Percentiles rank a stretch among this genome's conserved stretches.
These are phyloP conservation scores for Lonchura striata DNA, from an alignment of 2,113 vertebrate species.

Conservation along the genomic window DNA sequence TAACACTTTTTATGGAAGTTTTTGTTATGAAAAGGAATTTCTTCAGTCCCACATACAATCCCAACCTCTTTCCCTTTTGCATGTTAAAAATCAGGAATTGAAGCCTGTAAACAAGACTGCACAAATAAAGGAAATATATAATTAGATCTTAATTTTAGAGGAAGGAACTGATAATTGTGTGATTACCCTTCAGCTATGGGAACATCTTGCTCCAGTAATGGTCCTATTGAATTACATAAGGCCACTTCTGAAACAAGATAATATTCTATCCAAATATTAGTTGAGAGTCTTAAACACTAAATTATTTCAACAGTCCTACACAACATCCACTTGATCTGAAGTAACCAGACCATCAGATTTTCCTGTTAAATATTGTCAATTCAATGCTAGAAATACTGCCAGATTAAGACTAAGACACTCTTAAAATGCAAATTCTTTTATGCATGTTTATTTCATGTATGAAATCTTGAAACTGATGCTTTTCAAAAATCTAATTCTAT, in stretches of 20 bases:
- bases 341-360: background rate
- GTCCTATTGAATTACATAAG: background rate
- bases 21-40: background rate
- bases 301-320: background rate
- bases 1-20: background rate
- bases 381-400: background rate
- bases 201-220: slow-evolving; percentile 15
- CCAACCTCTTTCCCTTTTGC: background rate
- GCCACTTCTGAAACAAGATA: background rate
- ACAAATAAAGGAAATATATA: slow-evolving; percentile 27
- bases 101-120: background rate
- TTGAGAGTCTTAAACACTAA: background rate
- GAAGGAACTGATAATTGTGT: slow-evolving; percentile 42
- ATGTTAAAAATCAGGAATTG: slow-evolving; percentile 11
- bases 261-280: background rate
- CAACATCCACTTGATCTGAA: background rate
- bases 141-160: slow-evolving; percentile 44
- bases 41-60: background rate
- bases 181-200: slow-evolving; percentile 10
- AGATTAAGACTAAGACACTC: background rate
- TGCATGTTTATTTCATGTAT: background rate
- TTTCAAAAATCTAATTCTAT: background rate
- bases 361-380: background rate
- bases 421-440: background rate
- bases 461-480: background rate